Conservation (phyloP, 2,113 vertebrate genomes). For the Rhombomys opimus region DNA sequence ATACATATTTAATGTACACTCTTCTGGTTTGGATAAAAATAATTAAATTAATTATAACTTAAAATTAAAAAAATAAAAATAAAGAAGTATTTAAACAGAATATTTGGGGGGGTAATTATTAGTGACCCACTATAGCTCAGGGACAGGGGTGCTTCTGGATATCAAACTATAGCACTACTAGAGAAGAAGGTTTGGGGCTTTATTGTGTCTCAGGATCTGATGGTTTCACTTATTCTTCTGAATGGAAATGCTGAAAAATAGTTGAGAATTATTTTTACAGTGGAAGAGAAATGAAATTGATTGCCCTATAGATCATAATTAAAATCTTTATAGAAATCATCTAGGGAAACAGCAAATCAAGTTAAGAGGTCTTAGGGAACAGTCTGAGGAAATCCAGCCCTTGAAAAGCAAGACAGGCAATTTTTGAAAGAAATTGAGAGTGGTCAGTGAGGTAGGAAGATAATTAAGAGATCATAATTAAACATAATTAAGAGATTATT, state of each 20-base stretch:
- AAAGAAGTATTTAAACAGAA: not conserved
- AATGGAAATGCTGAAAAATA: not conserved
- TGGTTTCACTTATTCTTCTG: not conserved
- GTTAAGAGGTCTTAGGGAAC: not conserved
- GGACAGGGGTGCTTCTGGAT: not conserved
- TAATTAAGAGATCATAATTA: not conserved
- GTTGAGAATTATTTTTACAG: not conserved
- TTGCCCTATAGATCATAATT: not conserved
- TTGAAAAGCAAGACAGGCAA: not conserved
- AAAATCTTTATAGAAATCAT: not conserved
- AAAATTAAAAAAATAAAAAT: not conserved
- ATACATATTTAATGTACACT: not conserved
- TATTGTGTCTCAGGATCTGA: not conserved
- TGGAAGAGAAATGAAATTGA: not conserved
- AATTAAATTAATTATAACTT: not conserved
- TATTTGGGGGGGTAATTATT: not conserved
- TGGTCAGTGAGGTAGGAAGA: not conserved
- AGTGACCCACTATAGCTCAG: not conserved
- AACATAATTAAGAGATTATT: conserved; percentile 9
- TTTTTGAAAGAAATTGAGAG: not conserved
- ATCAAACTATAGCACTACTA: not conserved
- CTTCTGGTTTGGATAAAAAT: not conserved
- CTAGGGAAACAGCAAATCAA: not conserved
- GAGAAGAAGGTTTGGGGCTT: not conserved
- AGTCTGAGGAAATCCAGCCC: not conserved